These are phyloP conservation scores for Spodoptera exigua DNA, from an alignment of 2,888 invertebrate genomes.

Conservation along the genomic window DNA sequence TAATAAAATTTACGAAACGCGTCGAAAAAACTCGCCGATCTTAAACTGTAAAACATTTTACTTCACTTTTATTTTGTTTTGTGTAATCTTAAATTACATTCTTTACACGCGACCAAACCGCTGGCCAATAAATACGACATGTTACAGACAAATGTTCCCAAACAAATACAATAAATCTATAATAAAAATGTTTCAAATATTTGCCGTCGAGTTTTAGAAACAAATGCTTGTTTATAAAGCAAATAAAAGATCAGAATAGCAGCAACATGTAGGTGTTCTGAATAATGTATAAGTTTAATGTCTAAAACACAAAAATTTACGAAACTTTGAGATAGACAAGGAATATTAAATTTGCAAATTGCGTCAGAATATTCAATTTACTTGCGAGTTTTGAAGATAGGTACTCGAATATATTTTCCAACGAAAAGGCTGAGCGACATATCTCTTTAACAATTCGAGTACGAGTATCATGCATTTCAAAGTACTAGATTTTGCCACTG, in stretches of 20 bases:
- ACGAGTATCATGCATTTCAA: too few relatives aligned
- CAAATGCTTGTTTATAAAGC: constrained; percentile 20
- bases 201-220: constrained; percentile 8
- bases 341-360: constrained; percentile 67
- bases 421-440: constrained; percentile 30
- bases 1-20: constrained; percentile 78
- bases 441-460: not conserved
- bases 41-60: constrained; percentile 62
- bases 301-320: constrained; percentile 58
- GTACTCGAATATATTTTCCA: constrained; percentile 55
- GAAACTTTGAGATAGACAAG: constrained; percentile 57
- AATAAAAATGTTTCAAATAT: too few relatives aligned
- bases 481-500: too few relatives aligned
- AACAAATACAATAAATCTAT: too few relatives aligned
- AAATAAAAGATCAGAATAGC: constrained; percentile 30
- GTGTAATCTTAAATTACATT: constrained; percentile 42
- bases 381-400: constrained; percentile 57
- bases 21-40: constrained; percentile 66
- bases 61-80: constrained; percentile 57
- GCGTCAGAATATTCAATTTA: constrained; percentile 65
- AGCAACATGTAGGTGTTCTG: constrained; percentile 43
- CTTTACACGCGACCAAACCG: constrained; percentile 19
- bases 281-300: constrained; percentile 60
- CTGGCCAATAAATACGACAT: constrained; percentile 23
- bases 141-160: not conserved